Evolutionary conservation across 2,797 vertebrate genomes (phyloP), one percentile per base, ranked within the genome.

Genomic region (Siniperca scherzeri): DNA sequence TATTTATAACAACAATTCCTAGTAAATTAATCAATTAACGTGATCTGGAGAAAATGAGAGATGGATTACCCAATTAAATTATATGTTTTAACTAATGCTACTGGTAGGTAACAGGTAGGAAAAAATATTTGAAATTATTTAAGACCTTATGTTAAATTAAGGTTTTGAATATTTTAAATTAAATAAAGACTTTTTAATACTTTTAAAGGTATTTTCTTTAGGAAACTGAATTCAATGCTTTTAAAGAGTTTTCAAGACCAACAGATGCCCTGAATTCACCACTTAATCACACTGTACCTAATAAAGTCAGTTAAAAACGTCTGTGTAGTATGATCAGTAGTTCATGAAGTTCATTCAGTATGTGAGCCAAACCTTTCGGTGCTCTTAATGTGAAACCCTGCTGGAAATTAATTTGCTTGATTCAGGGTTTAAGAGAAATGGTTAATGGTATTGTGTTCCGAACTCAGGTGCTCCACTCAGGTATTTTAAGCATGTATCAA

Each of bases 401-500:
- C 42, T 70, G 59, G 10, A 1, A 1, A 14, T 75, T 17, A 36
- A 79, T 80, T 9, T 25, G 44, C 46, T 27, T 80, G 59, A 81
- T 48, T 81, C 70, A 25, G 22, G 3, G 30, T 38, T 36, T 64
- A 12, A 30, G 21, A 57, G 42, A 50, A 67, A 62, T 81, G 60
- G 87, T 84, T 85, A 83, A 83, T 42, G 52, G 80, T 69, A 50
- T 76, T 76, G 77, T 64, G 79, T 81, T 90, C 12, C 86, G 84
- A 77, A 86, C 33, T 36, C 33, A 36, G 33, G 33, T 85, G 74
- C 56, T 14, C 19, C 60, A 22, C 81, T 74, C 67, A 22, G 69
- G 89, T 81, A 87, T 90, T 87, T 90, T 79, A 70, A 83, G 71
- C 0, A 8, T 78, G 68, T 60, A 79, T 89, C 81, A 87, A 79